Evolutionary conservation across 2,888 invertebrate species (phyloP).

Genomic region (Podabrus alpinus): DNA sequence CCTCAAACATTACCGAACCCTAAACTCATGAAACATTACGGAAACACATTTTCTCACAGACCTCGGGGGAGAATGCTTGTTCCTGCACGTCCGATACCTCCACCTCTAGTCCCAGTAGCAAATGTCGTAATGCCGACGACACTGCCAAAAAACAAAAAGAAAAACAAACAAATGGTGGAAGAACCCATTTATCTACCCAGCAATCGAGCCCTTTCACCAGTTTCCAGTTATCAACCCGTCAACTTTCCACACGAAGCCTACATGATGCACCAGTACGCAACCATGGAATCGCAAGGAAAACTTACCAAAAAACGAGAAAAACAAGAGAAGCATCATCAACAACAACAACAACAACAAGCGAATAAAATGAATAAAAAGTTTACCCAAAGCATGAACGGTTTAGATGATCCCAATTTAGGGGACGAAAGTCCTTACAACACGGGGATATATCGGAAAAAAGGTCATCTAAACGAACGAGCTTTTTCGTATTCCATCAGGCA

Average conservation of each 20-base stretch:
- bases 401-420: constrained; percentile 59
- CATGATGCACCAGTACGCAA: constrained; percentile 62
- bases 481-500: constrained; percentile 93
- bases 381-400: constrained; percentile 70
- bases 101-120: constrained; percentile 52
- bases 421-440: constrained; percentile 70
- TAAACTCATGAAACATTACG: constrained; percentile 56
- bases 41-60: constrained; percentile 59
- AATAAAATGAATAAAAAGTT: constrained; percentile 61
- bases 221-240: constrained; percentile 61
- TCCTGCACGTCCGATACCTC: constrained; percentile 59
- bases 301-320: constrained; percentile 65
- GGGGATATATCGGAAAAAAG: constrained; percentile 88
- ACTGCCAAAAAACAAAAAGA: constrained; percentile 61
- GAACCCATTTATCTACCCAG: constrained; percentile 65
- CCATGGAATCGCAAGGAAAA: constrained; percentile 52
- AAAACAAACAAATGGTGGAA: constrained; percentile 61
- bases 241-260: constrained; percentile 64
- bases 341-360: constrained; percentile 52
- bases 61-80: constrained; percentile 61
- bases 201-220: constrained; percentile 61
- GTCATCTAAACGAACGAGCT: constrained; percentile 89
- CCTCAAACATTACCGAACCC: constrained; percentile 55
- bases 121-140: constrained; percentile 56
- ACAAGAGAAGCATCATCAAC: constrained; percentile 43